Evolutionary conservation across 2,888 invertebrate genomes (phyloP), one percentile per base, ranked within the genome.

Genomic region (Spialia ferax): DNA sequence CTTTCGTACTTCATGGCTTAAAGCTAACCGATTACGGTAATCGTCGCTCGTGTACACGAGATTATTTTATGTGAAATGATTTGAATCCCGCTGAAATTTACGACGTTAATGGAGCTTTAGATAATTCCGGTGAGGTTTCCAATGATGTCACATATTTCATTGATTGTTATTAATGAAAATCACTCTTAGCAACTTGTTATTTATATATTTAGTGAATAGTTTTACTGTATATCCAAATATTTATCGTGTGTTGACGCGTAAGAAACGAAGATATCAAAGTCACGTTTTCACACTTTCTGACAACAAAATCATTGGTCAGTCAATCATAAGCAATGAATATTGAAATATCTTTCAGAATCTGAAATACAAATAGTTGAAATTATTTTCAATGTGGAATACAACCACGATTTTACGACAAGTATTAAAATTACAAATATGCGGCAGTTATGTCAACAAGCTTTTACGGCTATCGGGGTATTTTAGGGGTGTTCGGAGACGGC

Each of bases 21-120:
- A 74, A 71, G 71, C 68, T 73, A 70, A 78, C 75, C 81, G 79
- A 81, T 79, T 78, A 79, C 79, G 75, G 79, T 81, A 85, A 85
- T 82, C 83, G 86, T 84, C 86, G 84, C 88, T 88, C 86, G 81
- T 81, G 84, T 86, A 83, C 79, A 73, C 79, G 74, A 75, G 80
- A 81, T 84, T 86, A 87, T 78, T 81, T 81, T 75, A 74, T 77
- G 74, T 69, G 71, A 79, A 84, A 82, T 88, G 88, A 88, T 91
- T 91, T 87, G 88, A 90, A 86, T 86, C 84, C 79, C 69, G 76
- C 78, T 82, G 84, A 87, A 82, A 82, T 88, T 88, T 84, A 86
- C 84, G 73, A 72, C 79, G 80, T 84, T 84, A 80, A 85, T 83
- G 81, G 80, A 81, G 80, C 83, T 87, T 81, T 83, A 79, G 81